Percentiles rank a stretch among this genome's conserved stretches.
Conservation (phyloP, 2,888 invertebrate species). For the Dione juno region DNA sequence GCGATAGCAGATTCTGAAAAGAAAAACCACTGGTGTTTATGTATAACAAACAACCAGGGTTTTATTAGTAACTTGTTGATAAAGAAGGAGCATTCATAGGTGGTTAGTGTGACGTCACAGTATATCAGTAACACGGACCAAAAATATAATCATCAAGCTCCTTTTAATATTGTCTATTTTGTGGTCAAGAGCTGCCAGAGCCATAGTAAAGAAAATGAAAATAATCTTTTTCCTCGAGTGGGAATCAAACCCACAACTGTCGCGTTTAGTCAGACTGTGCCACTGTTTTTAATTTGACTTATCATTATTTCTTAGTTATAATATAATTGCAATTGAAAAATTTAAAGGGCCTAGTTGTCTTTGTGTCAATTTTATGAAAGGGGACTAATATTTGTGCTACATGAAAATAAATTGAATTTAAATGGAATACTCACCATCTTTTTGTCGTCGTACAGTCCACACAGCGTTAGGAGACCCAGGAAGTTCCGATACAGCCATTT, state of each 20-base stretch:
- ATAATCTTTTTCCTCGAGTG: too few relatives aligned
- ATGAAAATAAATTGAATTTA: background rate
- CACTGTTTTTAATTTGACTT: background rate
- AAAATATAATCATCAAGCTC: conserved; percentile 79
- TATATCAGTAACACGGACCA: conserved; percentile 83
- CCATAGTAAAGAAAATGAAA: too few relatives aligned
- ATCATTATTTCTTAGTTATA: too few relatives aligned
- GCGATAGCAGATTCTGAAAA: conserved; percentile 87
- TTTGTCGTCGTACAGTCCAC: conserved; percentile 98
- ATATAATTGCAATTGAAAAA: too few relatives aligned
- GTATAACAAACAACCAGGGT: conserved; percentile 86
- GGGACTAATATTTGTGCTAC: background rate
- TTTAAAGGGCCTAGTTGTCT: too few relatives aligned
- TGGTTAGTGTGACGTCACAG: conserved; percentile 79
- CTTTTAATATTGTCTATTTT: conserved; percentile 37
- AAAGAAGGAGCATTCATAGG: conserved; percentile 79
- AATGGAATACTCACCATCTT: conserved; percentile 91
- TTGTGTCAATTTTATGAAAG: background rate
- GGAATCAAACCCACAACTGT: too few relatives aligned
- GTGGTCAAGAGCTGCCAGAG: conserved; percentile 53
- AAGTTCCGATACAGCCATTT: conserved; percentile 99
- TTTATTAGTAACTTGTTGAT: conserved; percentile 83
- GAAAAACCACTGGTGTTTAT: conserved; percentile 96
- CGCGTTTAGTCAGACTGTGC: too few relatives aligned
- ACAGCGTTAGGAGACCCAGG: conserved; percentile 99